Conservation (phyloP, 2,888 invertebrate genomes). For the Nymphalis c-album region DNA sequence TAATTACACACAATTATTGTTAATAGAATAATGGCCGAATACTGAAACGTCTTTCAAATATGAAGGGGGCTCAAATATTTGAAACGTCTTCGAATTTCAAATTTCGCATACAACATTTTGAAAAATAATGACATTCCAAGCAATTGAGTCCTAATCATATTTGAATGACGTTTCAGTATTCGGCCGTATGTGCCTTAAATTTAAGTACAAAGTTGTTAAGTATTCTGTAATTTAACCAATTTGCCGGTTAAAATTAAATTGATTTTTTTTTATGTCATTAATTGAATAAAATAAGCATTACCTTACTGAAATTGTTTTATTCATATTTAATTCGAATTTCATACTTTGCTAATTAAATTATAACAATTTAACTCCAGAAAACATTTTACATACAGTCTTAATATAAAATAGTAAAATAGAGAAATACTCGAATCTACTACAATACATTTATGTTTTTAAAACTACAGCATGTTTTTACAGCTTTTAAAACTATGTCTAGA, state of each 20-base stretch:
- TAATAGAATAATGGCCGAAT: too few species aligned
- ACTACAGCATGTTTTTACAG: constrained; percentile 38
- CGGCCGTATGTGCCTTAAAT: constrained; percentile 33
- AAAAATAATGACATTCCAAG: too few species aligned
- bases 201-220: constrained; percentile 32
- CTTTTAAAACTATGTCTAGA: constrained; percentile 36
- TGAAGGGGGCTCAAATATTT: too few species aligned
- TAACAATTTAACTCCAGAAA: constrained; percentile 44
- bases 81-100: too few species aligned
- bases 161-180: too few species aligned
- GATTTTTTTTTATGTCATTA: not conserved
- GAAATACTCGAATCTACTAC: constrained; percentile 38
- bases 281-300: constrained; percentile 28
- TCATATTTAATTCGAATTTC: constrained; percentile 41
- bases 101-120: too few species aligned
- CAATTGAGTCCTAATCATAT: too few species aligned
- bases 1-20: constrained; percentile 26
- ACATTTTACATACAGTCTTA: constrained; percentile 47
- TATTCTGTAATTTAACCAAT: constrained; percentile 9
- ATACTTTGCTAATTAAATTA: constrained; percentile 46
- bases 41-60: too few species aligned
- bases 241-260: constrained; percentile 8
- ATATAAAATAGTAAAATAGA: constrained; percentile 42
- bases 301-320: constrained; percentile 39
- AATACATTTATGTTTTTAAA: constrained; percentile 39